Conservation (phyloP, 2,797 vertebrate species). For the Silurus lanzhouensis region DNA sequence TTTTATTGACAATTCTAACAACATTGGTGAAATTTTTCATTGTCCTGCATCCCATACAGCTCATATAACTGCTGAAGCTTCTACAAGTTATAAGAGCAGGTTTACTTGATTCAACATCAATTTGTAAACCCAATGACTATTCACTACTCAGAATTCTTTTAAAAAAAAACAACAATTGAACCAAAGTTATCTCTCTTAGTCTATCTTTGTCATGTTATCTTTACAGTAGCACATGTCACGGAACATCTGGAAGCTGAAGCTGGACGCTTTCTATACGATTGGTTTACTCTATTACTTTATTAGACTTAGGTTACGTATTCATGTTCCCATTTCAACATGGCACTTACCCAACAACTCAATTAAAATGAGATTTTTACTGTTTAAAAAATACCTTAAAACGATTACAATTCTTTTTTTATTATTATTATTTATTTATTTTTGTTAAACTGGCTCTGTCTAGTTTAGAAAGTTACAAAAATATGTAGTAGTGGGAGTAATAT, state of each 20-base stretch:
- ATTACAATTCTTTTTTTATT: no score
- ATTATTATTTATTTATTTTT: no score
- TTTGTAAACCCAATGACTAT: background rate
- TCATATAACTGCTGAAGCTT: background rate
- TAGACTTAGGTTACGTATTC: background rate
- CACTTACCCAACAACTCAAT: background rate
- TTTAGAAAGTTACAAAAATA: background rate
- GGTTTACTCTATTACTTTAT: background rate
- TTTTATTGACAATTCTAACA: background rate
- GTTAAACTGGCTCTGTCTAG: background rate
- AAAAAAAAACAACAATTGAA: background rate
- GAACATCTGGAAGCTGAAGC: background rate
- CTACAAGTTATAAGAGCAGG: background rate
- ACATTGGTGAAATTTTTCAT: background rate
- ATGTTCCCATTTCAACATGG: background rate
- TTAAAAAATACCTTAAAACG: background rate
- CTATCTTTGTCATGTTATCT: background rate
- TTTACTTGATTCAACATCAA: background rate
- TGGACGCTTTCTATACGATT: no score
- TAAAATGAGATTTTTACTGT: background rate
- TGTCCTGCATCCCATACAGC: background rate
- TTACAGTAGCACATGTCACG: background rate
- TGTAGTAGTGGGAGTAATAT: background rate
- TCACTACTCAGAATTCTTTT: background rate
- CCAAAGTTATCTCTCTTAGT: background rate